Base-by-base conservation (phyloP, 2,113 vertebrate genomes). In the Syngnathus typhle region DNA sequence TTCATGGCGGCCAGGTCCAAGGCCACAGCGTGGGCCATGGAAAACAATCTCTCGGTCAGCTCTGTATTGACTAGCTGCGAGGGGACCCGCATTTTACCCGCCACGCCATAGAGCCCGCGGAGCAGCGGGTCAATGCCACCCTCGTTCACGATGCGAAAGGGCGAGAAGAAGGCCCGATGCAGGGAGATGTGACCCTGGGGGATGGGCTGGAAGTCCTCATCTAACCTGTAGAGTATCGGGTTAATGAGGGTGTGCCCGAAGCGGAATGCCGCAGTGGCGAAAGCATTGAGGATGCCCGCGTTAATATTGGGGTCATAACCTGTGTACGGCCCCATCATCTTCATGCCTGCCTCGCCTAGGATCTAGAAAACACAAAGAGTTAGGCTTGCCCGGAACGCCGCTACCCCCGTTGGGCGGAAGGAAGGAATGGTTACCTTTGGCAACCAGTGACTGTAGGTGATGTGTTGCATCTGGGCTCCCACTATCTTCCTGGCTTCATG, bases 221-320 rank as follows among this genome's bases (percentile, higher is more conserved):
- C 92, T 58, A 99, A 80, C 67, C 97, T 86, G 83, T 98, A 94
- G 23, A 99, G 91, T 72, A 98, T 84, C 0, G 96, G 96, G 87
- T 98, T 96, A 88, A 99, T 89, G 23, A 99, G 94, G 7, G 97
- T 98, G 91, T 99, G 97, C 51, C 97, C 97, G 51, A 99, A 99
- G 72, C 97, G 89, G 91, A 99, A 99, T 41, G 95, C 95, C 0
- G 97, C 97, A 0, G 97, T 98, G 80, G 97, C 96, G 69, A 99
- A 99, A 43, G 94, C 91, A 54, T 92, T 99, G 78, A 95, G 79
- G 89, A 99, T 93, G 55, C 93, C 97, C 1, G 93, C 87, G 27
- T 98, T 99, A 68, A 98, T 37, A 55, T 94, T 93, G 46, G 97
- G 97, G 86, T 99, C 81, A 41, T 99, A 99, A 82, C 95, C 90